Evolutionary conservation across 2,888 invertebrate species (phyloP).

Genomic region (Noctua janthina): DNA sequence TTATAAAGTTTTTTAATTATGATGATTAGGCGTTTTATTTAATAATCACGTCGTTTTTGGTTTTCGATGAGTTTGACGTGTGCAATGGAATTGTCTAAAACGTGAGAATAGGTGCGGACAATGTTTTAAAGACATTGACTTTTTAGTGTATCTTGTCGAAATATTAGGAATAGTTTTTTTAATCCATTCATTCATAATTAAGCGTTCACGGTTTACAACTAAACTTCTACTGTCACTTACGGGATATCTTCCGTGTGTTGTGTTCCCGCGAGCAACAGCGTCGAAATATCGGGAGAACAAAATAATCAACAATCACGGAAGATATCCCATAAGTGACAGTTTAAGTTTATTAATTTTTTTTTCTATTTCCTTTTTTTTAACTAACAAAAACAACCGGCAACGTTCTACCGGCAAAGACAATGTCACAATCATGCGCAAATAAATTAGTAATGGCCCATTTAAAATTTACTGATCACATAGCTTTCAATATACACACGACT

Average conservation of each 20-base stretch:
- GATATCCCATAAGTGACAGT: no score
- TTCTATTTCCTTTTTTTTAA: not conserved
- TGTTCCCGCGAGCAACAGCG: no score
- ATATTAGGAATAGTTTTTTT: not conserved
- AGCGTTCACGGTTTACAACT: no score
- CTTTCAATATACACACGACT: not conserved
- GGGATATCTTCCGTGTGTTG: no score
- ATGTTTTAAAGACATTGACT: not conserved
- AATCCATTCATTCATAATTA: no score
- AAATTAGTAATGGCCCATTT: not conserved
- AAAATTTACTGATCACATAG: not conserved
- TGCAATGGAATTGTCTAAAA: conserved; percentile 27
- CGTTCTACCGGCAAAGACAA: not conserved
- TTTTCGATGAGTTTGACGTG: conserved; percentile 36
- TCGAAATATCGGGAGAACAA: no score
- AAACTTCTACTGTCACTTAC: no score
- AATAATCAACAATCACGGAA: no score
- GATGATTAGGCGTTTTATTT: conserved; percentile 53
- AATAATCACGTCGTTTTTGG: conserved; percentile 45
- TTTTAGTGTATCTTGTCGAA: not conserved
- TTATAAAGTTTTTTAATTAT: conserved; percentile 58
- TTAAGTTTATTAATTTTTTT: no score
- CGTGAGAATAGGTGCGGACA: conserved; percentile 3
- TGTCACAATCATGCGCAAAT: not conserved
- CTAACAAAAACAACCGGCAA: not conserved